Base-by-base conservation (phyloP, 2,797 vertebrate genomes). In the Sciurus carolinensis region DNA sequence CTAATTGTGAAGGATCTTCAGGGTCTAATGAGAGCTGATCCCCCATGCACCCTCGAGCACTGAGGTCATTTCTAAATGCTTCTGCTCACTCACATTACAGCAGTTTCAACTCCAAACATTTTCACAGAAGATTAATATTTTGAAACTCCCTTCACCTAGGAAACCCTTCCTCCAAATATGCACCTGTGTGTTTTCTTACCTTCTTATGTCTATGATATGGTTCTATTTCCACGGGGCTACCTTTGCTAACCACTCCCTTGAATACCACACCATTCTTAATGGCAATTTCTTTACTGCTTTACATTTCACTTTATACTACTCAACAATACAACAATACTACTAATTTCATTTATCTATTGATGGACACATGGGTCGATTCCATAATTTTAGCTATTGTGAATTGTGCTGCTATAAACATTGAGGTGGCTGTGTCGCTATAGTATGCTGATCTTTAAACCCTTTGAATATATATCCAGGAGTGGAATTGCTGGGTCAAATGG, bases 11-110 rank as follows among this genome's bases (percentile, higher is more conserved):
- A 84, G 33, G 4, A 17, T 39, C 11, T 44, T 24, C 8, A 87
- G 50, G 36, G 15, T 13, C 28, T 72, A 39, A n/a, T 1, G 18
- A 44, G 13, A n/a, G 33, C 8, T 67, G 66, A n/a, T 7, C 1
- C 20, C 26, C 13, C 20, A 10, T 20, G 1, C 17, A 33, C n/a
- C 3, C 1, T 0, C 54, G 44, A 59, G 20, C 6, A 20, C 24
- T 18, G 13, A 47, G 10, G 30, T 15, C n/a, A 36, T 47, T 14
- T 57, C 26, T 18, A 44, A 26, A 26, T 18, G 6, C 33, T 62
- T 59, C 17, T 4, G 3, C 22, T 42, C 44, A 1, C 22, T 42
- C 73, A 67, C 13, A 11, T 11, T 42, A 44, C 14, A 30, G 1
- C 50, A 3, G 22, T 28, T 79, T 24, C 28, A 69, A 7, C 44